phyloP scores from a whole-genome alignment of 2,113 vertebrate genomes.

The Caracal caracal region DNA sequence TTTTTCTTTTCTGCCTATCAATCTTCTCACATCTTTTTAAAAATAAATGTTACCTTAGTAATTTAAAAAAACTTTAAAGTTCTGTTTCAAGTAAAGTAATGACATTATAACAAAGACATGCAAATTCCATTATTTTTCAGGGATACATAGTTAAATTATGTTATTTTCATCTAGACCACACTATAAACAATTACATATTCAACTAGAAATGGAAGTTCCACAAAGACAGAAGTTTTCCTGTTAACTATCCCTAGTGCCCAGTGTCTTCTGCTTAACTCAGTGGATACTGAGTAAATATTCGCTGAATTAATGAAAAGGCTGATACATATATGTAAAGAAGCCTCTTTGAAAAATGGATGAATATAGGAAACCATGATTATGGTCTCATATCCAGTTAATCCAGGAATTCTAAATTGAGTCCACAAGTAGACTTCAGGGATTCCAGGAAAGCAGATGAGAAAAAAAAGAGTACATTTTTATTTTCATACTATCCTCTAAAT shows the following conservation, averaged over 20 bases:
- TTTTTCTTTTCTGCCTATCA: background rate
- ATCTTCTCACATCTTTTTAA: background rate
- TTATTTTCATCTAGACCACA: background rate
- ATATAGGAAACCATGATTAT: background rate
- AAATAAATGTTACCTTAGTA: background rate
- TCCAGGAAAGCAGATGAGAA: background rate
- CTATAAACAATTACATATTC: background rate
- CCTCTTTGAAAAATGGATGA: background rate
- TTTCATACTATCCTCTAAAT: background rate
- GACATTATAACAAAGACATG: background rate
- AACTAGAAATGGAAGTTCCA: slow-evolving; percentile 21
- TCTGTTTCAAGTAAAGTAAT: slow-evolving; percentile 40
- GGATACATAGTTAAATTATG: background rate
- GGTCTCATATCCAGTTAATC: background rate
- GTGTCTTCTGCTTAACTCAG: background rate
- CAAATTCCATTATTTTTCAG: background rate
- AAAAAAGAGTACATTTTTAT: background rate
- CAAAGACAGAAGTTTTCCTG: background rate
- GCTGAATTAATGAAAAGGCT: background rate
- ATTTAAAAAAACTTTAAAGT: background rate
- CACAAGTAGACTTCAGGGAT: background rate
- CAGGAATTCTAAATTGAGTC: background rate
- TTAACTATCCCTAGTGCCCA: background rate
- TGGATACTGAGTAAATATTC: slow-evolving; percentile 9
- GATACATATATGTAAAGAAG: background rate